Percentiles rank a stretch among this genome's conserved stretches.
These are phyloP conservation scores for Pseudopipra pipra DNA, from an alignment of 2,113 vertebrate genomes.

Conservation along the genomic window DNA sequence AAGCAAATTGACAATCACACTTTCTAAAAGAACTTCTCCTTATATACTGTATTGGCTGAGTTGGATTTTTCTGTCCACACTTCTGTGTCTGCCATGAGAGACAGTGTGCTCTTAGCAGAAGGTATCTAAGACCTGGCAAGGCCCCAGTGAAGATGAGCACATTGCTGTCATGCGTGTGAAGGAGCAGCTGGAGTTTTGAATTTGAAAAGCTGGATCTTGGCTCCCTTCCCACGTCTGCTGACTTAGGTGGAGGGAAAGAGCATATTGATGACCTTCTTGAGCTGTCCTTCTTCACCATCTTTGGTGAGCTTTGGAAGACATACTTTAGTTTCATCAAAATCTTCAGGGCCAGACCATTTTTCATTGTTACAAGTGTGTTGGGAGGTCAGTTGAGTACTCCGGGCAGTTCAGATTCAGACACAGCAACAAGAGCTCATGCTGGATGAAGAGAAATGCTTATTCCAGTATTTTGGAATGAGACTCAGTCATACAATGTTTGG, in stretches of 20 bases:
- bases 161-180: not conserved
- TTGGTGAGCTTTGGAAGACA: not conserved
- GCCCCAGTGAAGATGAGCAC: not conserved
- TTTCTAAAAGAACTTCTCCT: not conserved
- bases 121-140: not conserved
- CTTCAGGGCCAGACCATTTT: not conserved
- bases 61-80: not conserved
- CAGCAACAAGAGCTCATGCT: not conserved
- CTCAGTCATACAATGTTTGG: not conserved
- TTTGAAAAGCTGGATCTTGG: not conserved
- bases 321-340: not conserved
- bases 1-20: not conserved
- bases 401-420: not conserved
- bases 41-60: not conserved
- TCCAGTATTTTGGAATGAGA: not conserved
- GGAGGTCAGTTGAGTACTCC: not conserved
- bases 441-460: not conserved
- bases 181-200: conserved; percentile 10
- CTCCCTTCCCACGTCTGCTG: not conserved
- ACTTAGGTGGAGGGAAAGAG: not conserved
- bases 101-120: not conserved
- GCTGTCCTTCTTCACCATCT: not conserved
- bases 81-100: not conserved
- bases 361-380: not conserved
- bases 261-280: not conserved